A percentile compares a stretch with the other conserved stretches of the same genome.
Conservation (phyloP, 2,113 vertebrate genomes). For the Nesospiza acunhae region DNA sequence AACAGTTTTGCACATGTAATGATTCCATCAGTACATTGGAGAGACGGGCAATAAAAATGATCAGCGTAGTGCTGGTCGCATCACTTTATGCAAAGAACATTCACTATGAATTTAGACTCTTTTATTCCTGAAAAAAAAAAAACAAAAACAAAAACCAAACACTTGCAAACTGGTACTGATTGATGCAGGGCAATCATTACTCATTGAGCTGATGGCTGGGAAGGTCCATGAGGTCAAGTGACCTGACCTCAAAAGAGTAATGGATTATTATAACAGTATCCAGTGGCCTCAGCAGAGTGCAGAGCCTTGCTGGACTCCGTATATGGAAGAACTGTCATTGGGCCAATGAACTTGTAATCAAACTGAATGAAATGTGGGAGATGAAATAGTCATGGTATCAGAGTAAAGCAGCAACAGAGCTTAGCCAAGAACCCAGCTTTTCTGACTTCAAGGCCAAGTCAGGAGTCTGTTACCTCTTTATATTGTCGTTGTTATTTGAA, state of each 20-base stretch:
- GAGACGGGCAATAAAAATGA: neutral
- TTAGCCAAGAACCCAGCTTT: neutral
- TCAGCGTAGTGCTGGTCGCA: neutral
- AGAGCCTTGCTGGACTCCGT: neutral
- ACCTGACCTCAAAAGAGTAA: neutral
- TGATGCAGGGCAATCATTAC: neutral
- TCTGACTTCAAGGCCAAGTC: neutral
- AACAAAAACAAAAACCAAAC: too few species aligned
- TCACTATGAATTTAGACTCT: neutral
- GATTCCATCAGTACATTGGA: neutral
- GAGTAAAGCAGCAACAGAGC: neutral
- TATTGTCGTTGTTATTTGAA: neutral
- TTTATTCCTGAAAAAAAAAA: neutral
- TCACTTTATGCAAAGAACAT: neutral
- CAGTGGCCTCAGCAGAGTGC: neutral
- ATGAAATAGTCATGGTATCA: neutral
- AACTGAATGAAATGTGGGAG: neutral
- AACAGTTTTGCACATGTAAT: constrained; percentile 1
- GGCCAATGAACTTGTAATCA: neutral
- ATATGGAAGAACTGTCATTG: neutral
- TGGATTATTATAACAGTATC: neutral
- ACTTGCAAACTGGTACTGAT: neutral
- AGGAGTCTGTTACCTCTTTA: neutral
- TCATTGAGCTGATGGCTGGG: neutral
- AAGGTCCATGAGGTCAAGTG: neutral